Evolutionary conservation across 1,140 invertebrate species (phyloP).

Genomic region (Parasteatoda tepidariorum): DNA sequence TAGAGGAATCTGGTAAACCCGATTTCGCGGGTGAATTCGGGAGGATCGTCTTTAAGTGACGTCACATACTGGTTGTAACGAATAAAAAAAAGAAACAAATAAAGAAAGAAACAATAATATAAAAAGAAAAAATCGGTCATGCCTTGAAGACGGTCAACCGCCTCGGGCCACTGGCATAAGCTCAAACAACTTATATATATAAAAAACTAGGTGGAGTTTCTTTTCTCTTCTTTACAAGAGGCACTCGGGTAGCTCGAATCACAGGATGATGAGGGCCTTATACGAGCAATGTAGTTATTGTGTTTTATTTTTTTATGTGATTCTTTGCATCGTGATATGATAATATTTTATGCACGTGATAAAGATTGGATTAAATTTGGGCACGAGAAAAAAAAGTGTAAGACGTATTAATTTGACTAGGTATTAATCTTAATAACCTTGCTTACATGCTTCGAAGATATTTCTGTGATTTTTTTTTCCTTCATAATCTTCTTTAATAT

Average conservation of each 20-base stretch:
- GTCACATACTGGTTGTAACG: constrained; percentile 30
- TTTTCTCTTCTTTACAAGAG: not conserved
- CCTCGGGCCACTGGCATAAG: constrained; percentile 38
- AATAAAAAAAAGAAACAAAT: not conserved
- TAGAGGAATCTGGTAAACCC: not conserved
- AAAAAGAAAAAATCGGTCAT: constrained; percentile 45
- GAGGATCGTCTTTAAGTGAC: constrained; percentile 16
- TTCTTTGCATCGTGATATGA: too few relatives aligned
- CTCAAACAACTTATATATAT: constrained; percentile 16
- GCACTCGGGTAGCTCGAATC: not conserved
- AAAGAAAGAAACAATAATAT: constrained; percentile 1
- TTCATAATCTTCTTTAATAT: too few relatives aligned
- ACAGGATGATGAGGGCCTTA: too few relatives aligned
- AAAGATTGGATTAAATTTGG: too few relatives aligned
- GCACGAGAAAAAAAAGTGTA: too few relatives aligned
- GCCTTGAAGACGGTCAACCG: constrained; percentile 52
- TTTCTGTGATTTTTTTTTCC: too few relatives aligned
- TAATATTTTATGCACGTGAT: too few relatives aligned
- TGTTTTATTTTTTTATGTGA: too few relatives aligned
- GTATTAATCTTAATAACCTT: too few relatives aligned
- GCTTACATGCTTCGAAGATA: too few relatives aligned
- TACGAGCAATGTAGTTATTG: too few relatives aligned
- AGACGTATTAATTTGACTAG: too few relatives aligned
- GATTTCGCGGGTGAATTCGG: not conserved
- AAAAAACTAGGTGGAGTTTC: constrained; percentile 33